A percentile compares a stretch with the other conserved stretches of the same genome.
These are phyloP conservation scores for Clistopyga incitator DNA, from an alignment of 2,888 invertebrate species.

Conservation along the genomic window DNA sequence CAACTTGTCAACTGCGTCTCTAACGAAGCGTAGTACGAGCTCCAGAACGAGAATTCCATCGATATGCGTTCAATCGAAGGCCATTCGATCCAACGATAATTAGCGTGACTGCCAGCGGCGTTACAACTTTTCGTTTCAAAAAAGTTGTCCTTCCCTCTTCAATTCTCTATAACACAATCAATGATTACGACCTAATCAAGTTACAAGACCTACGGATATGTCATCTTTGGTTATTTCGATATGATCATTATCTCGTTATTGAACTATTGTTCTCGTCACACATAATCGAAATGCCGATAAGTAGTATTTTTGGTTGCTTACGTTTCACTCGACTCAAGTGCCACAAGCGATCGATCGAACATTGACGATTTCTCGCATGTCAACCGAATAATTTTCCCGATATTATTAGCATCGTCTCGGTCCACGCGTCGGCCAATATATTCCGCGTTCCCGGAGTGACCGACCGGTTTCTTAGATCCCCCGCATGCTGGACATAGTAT, in stretches of 20 bases:
- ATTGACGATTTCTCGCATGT: not conserved
- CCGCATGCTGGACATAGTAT: too few species aligned
- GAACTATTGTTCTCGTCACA: too few species aligned
- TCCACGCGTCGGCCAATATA: conserved; percentile 2
- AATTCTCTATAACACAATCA: not conserved
- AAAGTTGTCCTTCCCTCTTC: too few species aligned
- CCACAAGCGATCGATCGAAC: not conserved
- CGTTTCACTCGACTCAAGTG: too few species aligned
- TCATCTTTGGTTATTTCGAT: too few species aligned
- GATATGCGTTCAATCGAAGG: not conserved
- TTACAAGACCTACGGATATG: too few species aligned
- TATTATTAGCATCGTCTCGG: conserved; percentile 4
- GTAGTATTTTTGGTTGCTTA: too few species aligned
- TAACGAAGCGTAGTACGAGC: conserved; percentile 33
- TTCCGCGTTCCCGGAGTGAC: too few species aligned
- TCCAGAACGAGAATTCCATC: not conserved
- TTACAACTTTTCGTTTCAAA: not conserved
- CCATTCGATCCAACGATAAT: conserved; percentile 18
- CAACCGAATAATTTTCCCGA: not conserved
- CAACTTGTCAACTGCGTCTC: conserved; percentile 52
- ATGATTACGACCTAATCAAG: too few species aligned
- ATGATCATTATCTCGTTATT: too few species aligned
- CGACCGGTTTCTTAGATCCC: not conserved
- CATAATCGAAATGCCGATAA: too few species aligned
- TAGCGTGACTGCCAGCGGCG: not conserved